These are phyloP conservation scores for Octopus sinensis DNA, from an alignment of 1,140 invertebrate species.

Conservation along the genomic window DNA sequence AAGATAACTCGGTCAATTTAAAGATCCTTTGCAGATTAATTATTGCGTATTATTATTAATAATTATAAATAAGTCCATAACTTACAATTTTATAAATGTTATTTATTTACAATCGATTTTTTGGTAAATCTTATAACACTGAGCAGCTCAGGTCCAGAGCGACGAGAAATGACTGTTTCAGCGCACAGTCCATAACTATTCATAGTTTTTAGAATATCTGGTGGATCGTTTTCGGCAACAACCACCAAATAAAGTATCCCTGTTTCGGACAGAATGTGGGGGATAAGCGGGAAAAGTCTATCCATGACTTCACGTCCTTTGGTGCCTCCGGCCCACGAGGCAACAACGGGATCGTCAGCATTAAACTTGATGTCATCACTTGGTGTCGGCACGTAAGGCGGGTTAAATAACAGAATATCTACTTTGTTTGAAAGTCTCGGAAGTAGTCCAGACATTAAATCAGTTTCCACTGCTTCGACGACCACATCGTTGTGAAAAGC, in stretches of 20 bases:
- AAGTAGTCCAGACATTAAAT: conserved; percentile 42
- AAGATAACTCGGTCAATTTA: too few relatives aligned
- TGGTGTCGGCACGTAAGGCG: conserved; percentile 92
- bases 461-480: conserved; percentile 37
- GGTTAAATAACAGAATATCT: conserved; percentile 93
- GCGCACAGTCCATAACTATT: conserved; percentile 63
- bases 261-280: conserved; percentile 66
- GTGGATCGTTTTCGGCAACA: conserved; percentile 77
- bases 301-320: conserved; percentile 78
- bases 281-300: conserved; percentile 68
- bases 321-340: conserved; percentile 79
- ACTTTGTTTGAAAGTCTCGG: conserved; percentile 48
- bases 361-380: conserved; percentile 60
- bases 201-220: conserved; percentile 70
- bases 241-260: conserved; percentile 82
- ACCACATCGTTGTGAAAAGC: conserved; percentile 33
- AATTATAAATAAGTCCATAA: too few relatives aligned
- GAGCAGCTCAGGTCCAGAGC: conserved; percentile 71
- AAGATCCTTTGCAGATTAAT: too few relatives aligned
- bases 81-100: too few relatives aligned
- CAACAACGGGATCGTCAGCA: conserved; percentile 30
- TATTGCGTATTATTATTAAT: too few relatives aligned
- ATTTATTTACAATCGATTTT: not conserved
- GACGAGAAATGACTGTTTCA: conserved; percentile 67
- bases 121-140: conserved; percentile 60